These are phyloP conservation scores for Percopsis transmontana DNA, from an alignment of 2,113 vertebrate species.

Conservation along the genomic window DNA sequence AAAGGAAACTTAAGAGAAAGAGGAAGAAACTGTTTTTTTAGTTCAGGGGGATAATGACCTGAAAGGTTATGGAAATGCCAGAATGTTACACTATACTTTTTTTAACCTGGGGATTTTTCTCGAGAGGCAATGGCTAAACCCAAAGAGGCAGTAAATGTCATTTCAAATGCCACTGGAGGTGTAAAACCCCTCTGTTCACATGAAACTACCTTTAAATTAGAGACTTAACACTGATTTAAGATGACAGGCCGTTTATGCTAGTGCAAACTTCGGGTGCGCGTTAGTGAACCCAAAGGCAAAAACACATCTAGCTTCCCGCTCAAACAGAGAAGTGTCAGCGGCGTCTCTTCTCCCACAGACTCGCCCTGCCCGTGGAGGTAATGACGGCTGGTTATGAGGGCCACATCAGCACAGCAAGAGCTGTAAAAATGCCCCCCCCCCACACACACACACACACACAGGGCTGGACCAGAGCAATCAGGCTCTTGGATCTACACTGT, in stretches of 20 bases:
- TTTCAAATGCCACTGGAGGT: background rate
- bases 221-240: background rate
- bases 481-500: background rate
- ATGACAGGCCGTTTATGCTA: background rate
- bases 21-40: background rate
- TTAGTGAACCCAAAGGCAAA: background rate
- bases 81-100: background rate
- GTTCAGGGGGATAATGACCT: background rate
- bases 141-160: background rate
- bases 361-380: slow-evolving; percentile 11
- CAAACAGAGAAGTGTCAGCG: background rate
- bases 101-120: background rate
- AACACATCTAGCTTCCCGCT: background rate
- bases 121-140: background rate
- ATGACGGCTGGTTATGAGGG: background rate
- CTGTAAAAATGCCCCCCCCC: slow-evolving; percentile 3
- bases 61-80: slow-evolving; percentile 1
- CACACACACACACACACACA: too few species aligned
- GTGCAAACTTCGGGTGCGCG: background rate
- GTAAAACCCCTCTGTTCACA: background rate
- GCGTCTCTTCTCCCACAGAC: background rate
- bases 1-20: background rate
- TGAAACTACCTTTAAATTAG: background rate
- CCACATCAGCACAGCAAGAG: background rate
- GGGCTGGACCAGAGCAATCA: background rate